Percentiles rank a stretch among this genome's conserved stretches.
phyloP scores from a whole-genome alignment of 2,888 invertebrate genomes.

The Druceiella hillmani region DNA sequence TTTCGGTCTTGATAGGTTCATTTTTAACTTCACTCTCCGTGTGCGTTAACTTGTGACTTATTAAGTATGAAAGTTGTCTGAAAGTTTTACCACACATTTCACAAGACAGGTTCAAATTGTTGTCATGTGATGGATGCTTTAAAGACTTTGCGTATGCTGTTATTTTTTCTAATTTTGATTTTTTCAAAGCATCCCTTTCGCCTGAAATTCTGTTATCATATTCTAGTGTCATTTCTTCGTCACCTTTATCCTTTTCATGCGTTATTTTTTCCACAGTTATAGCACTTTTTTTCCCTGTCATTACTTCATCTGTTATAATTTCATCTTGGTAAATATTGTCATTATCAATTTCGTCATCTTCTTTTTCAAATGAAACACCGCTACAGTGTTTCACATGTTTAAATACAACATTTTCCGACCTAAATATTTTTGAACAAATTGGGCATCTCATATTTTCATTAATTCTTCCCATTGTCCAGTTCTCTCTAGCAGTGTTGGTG shows the following conservation, averaged over 20 bases:
- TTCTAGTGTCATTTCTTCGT: no score
- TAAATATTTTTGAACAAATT: slow-evolving; percentile 45
- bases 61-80: slow-evolving; percentile 43
- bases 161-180: slow-evolving; percentile 8
- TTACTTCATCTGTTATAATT: background rate
- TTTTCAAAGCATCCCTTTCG: no score
- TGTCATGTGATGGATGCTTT: no score
- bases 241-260: no score
- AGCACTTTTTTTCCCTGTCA: background rate
- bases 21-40: no score
- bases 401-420: slow-evolving; percentile 48
- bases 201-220: no score
- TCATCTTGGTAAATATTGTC: background rate
- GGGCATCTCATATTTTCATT: slow-evolving; percentile 49
- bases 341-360: background rate
- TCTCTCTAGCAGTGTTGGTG: no score
- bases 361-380: slow-evolving; percentile 27
- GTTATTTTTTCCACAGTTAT: background rate
- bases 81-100: slow-evolving; percentile 47
- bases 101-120: slow-evolving; percentile 30
- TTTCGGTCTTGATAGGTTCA: slow-evolving; percentile 31
- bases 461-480: slow-evolving; percentile 52
- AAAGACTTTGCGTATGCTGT: no score
- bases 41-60: slow-evolving; percentile 41
- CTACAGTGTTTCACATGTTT: slow-evolving; percentile 51